phyloP scores from a whole-genome alignment of 2,888 invertebrate genomes.

The Erannis defoliaria region DNA sequence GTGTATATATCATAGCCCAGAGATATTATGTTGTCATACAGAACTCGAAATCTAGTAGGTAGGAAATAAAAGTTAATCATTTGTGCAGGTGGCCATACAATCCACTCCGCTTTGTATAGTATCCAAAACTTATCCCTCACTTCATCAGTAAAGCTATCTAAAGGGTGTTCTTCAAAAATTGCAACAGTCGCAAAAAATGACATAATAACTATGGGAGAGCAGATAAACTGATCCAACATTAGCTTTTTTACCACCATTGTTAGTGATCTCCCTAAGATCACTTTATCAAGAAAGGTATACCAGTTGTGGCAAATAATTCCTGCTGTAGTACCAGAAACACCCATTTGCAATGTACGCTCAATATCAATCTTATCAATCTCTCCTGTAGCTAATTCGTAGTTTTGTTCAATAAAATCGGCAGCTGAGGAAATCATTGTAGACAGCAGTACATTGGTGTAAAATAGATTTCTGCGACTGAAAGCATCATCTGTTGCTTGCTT shows the following conservation, averaged over 20 bases:
- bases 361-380: conserved; percentile 86
- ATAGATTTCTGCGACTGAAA: conserved; percentile 89
- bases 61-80: conserved; percentile 96
- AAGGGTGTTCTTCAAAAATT: conserved; percentile 88
- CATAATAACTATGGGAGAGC: conserved; percentile 92
- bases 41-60: conserved; percentile 92
- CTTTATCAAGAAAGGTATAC: conserved; percentile 92
- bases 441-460: conserved; percentile 93
- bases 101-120: conserved; percentile 95
- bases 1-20: conserved; percentile 95
- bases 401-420: conserved; percentile 94
- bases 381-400: conserved; percentile 89
- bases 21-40: conserved; percentile 95
- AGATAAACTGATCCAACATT: conserved; percentile 92
- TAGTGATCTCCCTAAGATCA: conserved; percentile 90
- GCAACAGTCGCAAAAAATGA: conserved; percentile 93
- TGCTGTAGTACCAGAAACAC: conserved; percentile 91
- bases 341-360: conserved; percentile 91
- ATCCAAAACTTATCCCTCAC: conserved; percentile 91
- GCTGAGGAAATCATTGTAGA: conserved; percentile 91
- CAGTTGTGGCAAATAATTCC: conserved; percentile 95
- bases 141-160: conserved; percentile 88
- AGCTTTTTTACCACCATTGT: conserved; percentile 91
- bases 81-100: conserved; percentile 97
- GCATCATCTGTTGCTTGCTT: conserved; percentile 66